Evolutionary conservation across 2,888 invertebrate genomes (phyloP).

Genomic region (Calliphora vomitoria): DNA sequence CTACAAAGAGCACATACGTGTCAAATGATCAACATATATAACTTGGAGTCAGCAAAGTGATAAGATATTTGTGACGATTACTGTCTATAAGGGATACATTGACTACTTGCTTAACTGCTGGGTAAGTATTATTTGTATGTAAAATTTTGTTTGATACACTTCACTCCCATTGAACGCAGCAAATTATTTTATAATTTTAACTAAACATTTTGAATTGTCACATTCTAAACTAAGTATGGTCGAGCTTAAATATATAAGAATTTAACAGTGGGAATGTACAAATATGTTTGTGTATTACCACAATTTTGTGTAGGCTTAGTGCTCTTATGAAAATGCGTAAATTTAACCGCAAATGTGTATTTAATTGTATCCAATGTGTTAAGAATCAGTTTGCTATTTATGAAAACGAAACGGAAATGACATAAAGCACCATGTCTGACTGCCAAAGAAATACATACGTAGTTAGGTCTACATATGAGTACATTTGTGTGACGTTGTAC

Average conservation of each 20-base stretch:
- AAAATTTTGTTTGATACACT: background rate
- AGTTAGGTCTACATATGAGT: background rate
- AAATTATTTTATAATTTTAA: background rate
- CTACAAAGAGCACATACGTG: no score
- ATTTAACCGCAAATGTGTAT: constrained; percentile 21
- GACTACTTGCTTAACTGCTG: no score
- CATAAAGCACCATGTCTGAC: constrained; percentile 49
- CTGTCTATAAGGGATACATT: no score
- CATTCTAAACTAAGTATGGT: background rate
- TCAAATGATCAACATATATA: no score
- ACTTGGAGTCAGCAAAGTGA: no score
- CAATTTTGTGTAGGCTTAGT: background rate
- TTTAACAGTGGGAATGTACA: no score
- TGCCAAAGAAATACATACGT: background rate
- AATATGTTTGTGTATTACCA: background rate
- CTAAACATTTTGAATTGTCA: no score
- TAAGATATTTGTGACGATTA: no score
- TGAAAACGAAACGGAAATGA: constrained; percentile 46
- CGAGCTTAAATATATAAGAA: no score
- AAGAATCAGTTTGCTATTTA: constrained; percentile 51
- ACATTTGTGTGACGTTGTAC: background rate
- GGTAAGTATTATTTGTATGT: background rate
- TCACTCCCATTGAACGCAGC: background rate
- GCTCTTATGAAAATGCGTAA: background rate
- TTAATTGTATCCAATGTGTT: constrained; percentile 42